Percentiles rank a stretch among this genome's conserved stretches.
These are phyloP conservation scores for Choloepus hoffmanni DNA, from an alignment of 2,113 vertebrate genomes.

Conservation along the genomic window DNA sequence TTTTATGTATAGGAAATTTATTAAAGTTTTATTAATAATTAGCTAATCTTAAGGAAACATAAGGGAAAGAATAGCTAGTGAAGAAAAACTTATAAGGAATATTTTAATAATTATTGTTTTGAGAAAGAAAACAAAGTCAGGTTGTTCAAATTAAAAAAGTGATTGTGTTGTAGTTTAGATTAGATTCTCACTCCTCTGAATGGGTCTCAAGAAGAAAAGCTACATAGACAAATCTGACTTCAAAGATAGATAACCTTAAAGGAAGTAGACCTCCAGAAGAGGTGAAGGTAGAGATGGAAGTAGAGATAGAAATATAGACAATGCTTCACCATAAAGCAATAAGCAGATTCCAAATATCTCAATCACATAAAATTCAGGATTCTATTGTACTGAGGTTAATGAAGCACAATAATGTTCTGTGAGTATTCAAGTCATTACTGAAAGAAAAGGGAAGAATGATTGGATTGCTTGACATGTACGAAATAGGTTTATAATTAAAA, in stretches of 20 bases:
- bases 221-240: not conserved
- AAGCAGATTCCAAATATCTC: too few species aligned
- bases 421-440: not conserved
- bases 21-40: not conserved
- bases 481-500: not conserved
- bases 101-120: not conserved
- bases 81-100: not conserved
- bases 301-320: not conserved
- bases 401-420: too few species aligned
- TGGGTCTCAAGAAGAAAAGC: not conserved
- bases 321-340: not conserved
- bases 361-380: not conserved
- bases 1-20: not conserved
- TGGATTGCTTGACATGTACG: not conserved
- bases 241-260: rapidly evolving
- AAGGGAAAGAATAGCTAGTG: not conserved
- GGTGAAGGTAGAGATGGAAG: not conserved
- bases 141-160: not conserved
- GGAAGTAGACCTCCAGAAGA: not conserved
- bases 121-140: not conserved
- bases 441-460: too few species aligned
- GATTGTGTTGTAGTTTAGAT: not conserved
- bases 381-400: not conserved
- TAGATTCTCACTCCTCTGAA: not conserved
- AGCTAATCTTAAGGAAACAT: not conserved